These are phyloP conservation scores for Leptogaster cylindrica DNA, from an alignment of 2,888 invertebrate genomes.

Conservation along the genomic window DNA sequence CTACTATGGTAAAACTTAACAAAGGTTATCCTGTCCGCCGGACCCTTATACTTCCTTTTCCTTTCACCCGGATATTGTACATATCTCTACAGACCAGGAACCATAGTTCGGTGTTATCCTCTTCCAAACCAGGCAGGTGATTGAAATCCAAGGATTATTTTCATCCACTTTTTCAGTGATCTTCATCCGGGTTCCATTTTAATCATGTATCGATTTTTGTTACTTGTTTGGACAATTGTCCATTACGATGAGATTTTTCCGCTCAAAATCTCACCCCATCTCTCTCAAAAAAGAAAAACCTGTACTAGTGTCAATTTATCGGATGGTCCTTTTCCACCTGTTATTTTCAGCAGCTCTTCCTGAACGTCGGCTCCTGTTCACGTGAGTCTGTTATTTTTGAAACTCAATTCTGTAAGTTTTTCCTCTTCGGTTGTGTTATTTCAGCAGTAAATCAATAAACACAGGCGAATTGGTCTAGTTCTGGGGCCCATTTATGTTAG, in stretches of 20 bases:
- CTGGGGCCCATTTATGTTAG: neutral
- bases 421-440: constrained; percentile 5
- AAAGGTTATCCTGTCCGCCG: neutral
- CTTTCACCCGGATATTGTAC: too few relatives aligned
- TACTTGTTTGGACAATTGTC: constrained; percentile 11
- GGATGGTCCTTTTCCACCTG: too few relatives aligned
- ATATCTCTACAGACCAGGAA: too few relatives aligned
- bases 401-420: constrained; percentile 29
- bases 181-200: neutral
- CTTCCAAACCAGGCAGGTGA: too few relatives aligned
- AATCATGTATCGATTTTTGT: constrained; percentile 24
- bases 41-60: too few relatives aligned
- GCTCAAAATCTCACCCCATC: neutral
- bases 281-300: too few relatives aligned
- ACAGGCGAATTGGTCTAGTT: neutral
- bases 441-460: constrained; percentile 19
- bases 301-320: too few relatives aligned
- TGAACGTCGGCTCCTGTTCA: too few relatives aligned
- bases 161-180: neutral
- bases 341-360: too few relatives aligned
- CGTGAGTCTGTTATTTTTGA: constrained; percentile 23
- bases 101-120: too few relatives aligned
- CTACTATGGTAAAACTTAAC: neutral
- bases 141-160: constrained; percentile 6
- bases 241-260: constrained; percentile 29